Conservation (phyloP, 2,888 invertebrate genomes). For the Drosophila tripunctata region DNA sequence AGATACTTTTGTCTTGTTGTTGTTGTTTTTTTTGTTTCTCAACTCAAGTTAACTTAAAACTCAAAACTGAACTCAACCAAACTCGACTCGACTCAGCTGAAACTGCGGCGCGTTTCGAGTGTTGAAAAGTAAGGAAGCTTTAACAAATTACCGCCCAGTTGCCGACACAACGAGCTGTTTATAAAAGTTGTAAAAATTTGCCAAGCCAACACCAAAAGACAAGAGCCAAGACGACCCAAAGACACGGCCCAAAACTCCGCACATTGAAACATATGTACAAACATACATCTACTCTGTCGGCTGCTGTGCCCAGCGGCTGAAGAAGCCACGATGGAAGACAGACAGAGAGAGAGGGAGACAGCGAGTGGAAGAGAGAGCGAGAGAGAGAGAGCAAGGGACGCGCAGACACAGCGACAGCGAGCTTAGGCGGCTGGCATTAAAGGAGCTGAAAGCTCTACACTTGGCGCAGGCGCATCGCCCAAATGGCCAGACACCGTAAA, state of each 20-base stretch:
- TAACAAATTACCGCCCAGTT: constrained; percentile 83
- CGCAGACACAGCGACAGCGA: too few species aligned
- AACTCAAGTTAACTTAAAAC: too few species aligned
- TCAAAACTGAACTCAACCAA: too few species aligned
- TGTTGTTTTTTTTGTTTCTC: constrained; percentile 23
- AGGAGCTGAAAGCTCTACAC: constrained; percentile 63
- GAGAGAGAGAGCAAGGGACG: not conserved
- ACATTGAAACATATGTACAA: too few species aligned
- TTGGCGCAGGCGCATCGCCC: constrained; percentile 55
- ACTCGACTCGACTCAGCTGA: not conserved
- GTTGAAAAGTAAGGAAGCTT: constrained; percentile 84
- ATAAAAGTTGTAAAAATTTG: constrained; percentile 74
- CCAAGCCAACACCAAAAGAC: constrained; percentile 67
- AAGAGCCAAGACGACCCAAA: constrained; percentile 7
- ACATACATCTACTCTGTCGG: constrained; percentile 48
- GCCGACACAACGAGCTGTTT: constrained; percentile 61
- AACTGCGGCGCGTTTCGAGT: constrained; percentile 59
- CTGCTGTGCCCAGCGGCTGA: constrained; percentile 66
- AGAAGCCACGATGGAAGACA: constrained; percentile 20
- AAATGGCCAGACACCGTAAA: constrained; percentile 16
- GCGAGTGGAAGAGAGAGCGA: not conserved
- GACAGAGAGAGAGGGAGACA: not conserved
- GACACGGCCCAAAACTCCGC: constrained; percentile 10
- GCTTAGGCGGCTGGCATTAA: constrained; percentile 61
- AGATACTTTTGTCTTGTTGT: too few species aligned